Evolutionary conservation across 2,113 vertebrate species (phyloP).

Genomic region (Sinocyclocheilus anshuiensis): DNA sequence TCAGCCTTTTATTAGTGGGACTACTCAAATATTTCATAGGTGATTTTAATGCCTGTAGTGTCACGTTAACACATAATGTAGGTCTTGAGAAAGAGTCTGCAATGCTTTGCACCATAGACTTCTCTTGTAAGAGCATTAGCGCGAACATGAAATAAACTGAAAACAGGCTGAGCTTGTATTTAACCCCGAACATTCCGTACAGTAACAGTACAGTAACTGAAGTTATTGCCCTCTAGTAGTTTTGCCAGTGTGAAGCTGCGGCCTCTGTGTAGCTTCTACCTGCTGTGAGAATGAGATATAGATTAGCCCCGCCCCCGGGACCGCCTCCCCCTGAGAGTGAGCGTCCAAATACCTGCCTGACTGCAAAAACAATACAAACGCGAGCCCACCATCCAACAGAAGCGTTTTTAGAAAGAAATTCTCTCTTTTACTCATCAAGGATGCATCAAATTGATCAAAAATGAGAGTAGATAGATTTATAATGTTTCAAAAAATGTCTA

Average conservation of each 20-base stretch:
- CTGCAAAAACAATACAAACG: slow-evolving; percentile 31
- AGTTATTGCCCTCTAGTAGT: background rate
- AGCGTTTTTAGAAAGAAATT: too few relatives aligned
- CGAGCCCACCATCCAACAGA: background rate
- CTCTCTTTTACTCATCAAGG: background rate
- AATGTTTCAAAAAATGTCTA: background rate
- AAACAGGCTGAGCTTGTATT: background rate
- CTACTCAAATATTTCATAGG: background rate
- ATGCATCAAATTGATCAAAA: background rate
- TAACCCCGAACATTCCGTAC: background rate
- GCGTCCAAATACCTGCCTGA: slow-evolving; percentile 17
- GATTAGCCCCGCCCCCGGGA: slow-evolving; percentile 39
- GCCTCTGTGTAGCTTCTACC: background rate
- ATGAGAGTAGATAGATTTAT: background rate
- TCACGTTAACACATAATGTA: too few relatives aligned
- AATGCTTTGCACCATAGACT: background rate
- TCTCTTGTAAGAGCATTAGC: background rate
- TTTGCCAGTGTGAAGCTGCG: too few relatives aligned
- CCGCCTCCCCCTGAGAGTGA: slow-evolving; percentile 14
- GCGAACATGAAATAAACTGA: background rate
- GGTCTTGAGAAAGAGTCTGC: background rate
- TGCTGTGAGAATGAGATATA: slow-evolving; percentile 29
- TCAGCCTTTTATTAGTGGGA: too few relatives aligned
- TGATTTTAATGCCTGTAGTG: background rate
- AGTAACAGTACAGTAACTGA: background rate